These are phyloP conservation scores for Anguilla anguilla DNA, from an alignment of 2,797 vertebrate genomes.

Conservation along the genomic window DNA sequence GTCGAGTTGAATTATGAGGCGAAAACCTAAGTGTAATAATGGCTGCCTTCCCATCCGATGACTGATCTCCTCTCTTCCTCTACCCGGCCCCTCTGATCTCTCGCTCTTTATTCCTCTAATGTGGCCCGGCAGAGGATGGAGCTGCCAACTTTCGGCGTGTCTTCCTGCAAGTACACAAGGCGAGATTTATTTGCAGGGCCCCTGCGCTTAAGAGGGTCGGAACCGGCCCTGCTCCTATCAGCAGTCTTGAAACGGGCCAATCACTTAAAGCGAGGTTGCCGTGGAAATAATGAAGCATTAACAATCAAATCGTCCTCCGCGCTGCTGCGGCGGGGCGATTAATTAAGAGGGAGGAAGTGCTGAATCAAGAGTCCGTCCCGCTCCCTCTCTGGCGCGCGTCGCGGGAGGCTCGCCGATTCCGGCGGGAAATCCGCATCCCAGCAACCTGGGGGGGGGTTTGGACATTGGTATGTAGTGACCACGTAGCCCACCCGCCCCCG, in stretches of 20 bases:
- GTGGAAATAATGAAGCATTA: constrained; percentile 75
- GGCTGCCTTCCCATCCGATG: neutral
- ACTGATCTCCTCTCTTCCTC: neutral
- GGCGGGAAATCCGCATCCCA: neutral
- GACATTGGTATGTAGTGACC: neutral
- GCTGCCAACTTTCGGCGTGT: constrained; percentile 67
- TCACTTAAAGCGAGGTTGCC: constrained; percentile 75
- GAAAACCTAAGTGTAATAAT: constrained; percentile 2
- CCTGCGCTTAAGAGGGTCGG: constrained; percentile 78
- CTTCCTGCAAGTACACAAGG: constrained; percentile 61
- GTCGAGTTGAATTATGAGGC: neutral
- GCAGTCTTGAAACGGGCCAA: constrained; percentile 78
- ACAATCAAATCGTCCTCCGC: constrained; percentile 63
- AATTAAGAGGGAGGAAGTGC: constrained; percentile 70
- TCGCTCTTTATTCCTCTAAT: constrained; percentile 63
- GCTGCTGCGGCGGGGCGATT: constrained; percentile 63
- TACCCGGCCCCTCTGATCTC: constrained; percentile 30
- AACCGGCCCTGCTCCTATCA: constrained; percentile 73
- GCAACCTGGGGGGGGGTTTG: neutral
- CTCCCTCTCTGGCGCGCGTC: neutral
- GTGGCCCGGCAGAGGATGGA: constrained; percentile 57
- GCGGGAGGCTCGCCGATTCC: neutral
- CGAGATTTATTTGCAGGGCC: constrained; percentile 71
- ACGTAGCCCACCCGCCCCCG: neutral
- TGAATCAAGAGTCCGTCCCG: constrained; percentile 63